Percentiles rank a stretch among this genome's conserved stretches.
phyloP scores from a whole-genome alignment of 2,113 vertebrate species.

The Gambusia affinis region DNA sequence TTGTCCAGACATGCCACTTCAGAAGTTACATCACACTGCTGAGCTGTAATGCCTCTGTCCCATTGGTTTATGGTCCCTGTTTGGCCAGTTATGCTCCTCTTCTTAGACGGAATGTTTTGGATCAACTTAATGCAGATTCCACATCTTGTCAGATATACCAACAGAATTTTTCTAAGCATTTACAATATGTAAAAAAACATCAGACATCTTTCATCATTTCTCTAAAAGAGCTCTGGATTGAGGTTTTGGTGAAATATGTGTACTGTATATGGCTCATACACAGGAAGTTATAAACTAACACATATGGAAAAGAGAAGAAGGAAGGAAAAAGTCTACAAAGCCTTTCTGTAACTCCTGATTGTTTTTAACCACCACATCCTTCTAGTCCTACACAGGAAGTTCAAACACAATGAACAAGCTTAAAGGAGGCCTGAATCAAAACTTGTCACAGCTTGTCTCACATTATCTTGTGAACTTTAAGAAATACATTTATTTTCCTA shows the following conservation, averaged over 20 bases:
- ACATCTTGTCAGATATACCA: not conserved
- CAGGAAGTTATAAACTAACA: not conserved
- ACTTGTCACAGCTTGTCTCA: not conserved
- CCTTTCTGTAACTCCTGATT: slow-evolving; percentile 14
- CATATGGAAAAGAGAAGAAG: slow-evolving; percentile 11
- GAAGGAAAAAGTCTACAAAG: slow-evolving; percentile 24
- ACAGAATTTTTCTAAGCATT: not conserved
- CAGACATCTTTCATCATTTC: not conserved
- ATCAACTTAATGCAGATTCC: too few relatives aligned
- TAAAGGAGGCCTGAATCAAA: not conserved
- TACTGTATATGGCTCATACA: not conserved
- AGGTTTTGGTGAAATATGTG: not conserved
- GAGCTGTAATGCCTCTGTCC: slow-evolving; percentile 37
- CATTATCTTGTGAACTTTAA: not conserved
- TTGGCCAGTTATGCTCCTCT: slow-evolving; percentile 15
- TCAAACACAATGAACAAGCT: slow-evolving; percentile 1
- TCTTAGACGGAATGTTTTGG: not conserved
- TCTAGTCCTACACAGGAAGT: not conserved
- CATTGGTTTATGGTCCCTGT: slow-evolving; percentile 58
- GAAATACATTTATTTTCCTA: not conserved
- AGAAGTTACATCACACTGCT: slow-evolving; percentile 61
- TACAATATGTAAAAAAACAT: not conserved
- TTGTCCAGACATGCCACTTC: not conserved
- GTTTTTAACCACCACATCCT: not conserved
- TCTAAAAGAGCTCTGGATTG: not conserved